Evolutionary conservation across 1,140 invertebrate species (phyloP).

Genomic region (Lasioglossum baleicum): DNA sequence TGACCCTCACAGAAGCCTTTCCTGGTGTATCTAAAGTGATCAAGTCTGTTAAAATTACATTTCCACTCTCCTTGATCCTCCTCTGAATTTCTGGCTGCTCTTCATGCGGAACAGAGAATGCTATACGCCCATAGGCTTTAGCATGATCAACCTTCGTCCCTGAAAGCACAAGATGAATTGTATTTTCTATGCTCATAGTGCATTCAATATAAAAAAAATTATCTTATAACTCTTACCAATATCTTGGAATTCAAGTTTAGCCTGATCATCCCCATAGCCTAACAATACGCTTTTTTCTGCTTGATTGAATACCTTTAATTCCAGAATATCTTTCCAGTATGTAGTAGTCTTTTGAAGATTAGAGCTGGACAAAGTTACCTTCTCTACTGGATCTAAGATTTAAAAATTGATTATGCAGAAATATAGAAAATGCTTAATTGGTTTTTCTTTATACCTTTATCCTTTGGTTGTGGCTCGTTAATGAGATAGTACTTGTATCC

Average conservation of each 20-base stretch:
- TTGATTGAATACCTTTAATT: conserved; percentile 86
- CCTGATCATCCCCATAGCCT: conserved; percentile 87
- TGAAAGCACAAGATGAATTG: conserved; percentile 60
- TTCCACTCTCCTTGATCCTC: conserved; percentile 85
- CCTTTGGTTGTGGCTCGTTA: conserved; percentile 84
- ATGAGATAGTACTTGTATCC: conserved; percentile 93
- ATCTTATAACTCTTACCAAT: conserved; percentile 81
- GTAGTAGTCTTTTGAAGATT: conserved; percentile 87
- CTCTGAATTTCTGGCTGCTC: conserved; percentile 88
- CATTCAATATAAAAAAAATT: conserved; percentile 39
- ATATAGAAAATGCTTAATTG: conserved; percentile 20
- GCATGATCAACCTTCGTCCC: conserved; percentile 87
- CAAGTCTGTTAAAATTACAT: conserved; percentile 92
- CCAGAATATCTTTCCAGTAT: conserved; percentile 91
- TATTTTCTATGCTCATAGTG: conserved; percentile 80
- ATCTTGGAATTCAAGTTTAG: conserved; percentile 87
- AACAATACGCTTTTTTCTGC: conserved; percentile 82
- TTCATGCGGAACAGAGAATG: conserved; percentile 91
- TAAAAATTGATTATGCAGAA: conserved; percentile 14
- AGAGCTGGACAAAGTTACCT: conserved; percentile 89
- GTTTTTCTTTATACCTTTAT: conserved; percentile 80
- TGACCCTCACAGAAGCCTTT: conserved; percentile 96
- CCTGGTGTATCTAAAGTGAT: conserved; percentile 96
- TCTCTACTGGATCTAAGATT: conserved; percentile 88
- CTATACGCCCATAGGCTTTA: conserved; percentile 97